Evolutionary conservation across 2,888 invertebrate genomes (phyloP), one percentile per base, ranked within the genome.

Genomic region (Synergus japonicus): DNA sequence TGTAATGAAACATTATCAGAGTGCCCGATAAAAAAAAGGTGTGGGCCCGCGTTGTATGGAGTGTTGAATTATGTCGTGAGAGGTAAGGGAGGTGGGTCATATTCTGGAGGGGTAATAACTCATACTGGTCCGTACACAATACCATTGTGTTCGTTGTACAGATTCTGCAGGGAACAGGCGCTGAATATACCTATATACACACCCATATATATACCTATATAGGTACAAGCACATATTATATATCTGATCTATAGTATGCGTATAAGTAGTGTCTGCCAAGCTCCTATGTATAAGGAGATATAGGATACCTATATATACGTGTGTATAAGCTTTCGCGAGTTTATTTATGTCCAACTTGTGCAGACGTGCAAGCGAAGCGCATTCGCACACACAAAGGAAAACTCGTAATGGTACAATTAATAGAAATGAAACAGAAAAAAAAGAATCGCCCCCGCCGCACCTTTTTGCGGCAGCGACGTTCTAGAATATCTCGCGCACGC

Each of bases 71-170:
- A 90, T 91, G 87, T 90, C 85, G 85, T 86, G 82, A 80, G 78
- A 82, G 76, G 82, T 64, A 69, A 79, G 83, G 76, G 82, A 78
- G 76, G 81, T 83, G 78, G 65, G 76, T 77, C 79, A 83, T 81
- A 81, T 81, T 83, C 88, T 86, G 86, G 87, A 88, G 87, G 88
- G 88, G 89, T 89, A 90, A 91, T 91, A 91, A 91, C 89, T 91
- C 90, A 91, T 89, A 86, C 85, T 84, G 87, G 87, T 87, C 87
- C 88, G 87, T 86, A 87, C 90, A 91, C 91, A 91, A 91, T 91
- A 89, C 90, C 89, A 90, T 90, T 91, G 90, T 90, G 88, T 86
- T 89, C 88, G 88, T 88, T 87, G 88, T 89, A 88, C 87, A 88
- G 90, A 90, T 90, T 89, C 91, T 91, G 89, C 87, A 86, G 87